Percentiles rank a stretch among this genome's conserved stretches.
Evolutionary conservation across 2,113 vertebrate genomes (phyloP).

Genomic region (Protomyctophum bolini): DNA sequence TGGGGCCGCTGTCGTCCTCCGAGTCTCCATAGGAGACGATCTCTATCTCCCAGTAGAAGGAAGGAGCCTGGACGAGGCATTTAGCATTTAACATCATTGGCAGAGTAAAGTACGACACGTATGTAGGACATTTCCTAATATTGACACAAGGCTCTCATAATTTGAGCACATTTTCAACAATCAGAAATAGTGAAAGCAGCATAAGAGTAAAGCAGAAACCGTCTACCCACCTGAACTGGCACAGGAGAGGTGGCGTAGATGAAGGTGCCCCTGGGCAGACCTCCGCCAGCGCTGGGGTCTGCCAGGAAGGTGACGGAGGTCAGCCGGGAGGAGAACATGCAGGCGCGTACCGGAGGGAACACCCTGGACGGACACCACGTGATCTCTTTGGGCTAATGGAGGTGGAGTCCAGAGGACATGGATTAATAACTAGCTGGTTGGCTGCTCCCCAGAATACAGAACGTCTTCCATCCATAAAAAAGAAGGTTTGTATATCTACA

Average conservation of each 20-base stretch:
- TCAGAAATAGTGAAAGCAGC: too few species aligned
- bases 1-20: constrained; percentile 95
- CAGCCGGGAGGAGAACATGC: constrained; percentile 95
- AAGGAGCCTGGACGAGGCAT: constrained; percentile 84
- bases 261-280: constrained; percentile 93
- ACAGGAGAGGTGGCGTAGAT: constrained; percentile 95
- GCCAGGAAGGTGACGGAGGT: constrained; percentile 96
- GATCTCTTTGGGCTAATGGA: constrained; percentile 90
- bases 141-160: too few species aligned
- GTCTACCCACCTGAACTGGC: constrained; percentile 87
- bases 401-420: constrained; percentile 12
- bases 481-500: not conserved
- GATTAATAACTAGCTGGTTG: not conserved
- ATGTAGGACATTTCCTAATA: too few species aligned
- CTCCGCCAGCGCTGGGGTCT: constrained; percentile 95
- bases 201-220: not conserved
- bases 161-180: too few species aligned
- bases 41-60: constrained; percentile 99
- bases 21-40: constrained; percentile 97
- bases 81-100: too few species aligned
- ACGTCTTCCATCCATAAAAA: not conserved
- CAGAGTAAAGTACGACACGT: too few species aligned
- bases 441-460: not conserved
- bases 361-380: constrained; percentile 95
- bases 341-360: constrained; percentile 96